These are phyloP conservation scores for Acropora yongei DNA, from an alignment of 64 coral and sea anemone species.

Conservation along the genomic window DNA sequence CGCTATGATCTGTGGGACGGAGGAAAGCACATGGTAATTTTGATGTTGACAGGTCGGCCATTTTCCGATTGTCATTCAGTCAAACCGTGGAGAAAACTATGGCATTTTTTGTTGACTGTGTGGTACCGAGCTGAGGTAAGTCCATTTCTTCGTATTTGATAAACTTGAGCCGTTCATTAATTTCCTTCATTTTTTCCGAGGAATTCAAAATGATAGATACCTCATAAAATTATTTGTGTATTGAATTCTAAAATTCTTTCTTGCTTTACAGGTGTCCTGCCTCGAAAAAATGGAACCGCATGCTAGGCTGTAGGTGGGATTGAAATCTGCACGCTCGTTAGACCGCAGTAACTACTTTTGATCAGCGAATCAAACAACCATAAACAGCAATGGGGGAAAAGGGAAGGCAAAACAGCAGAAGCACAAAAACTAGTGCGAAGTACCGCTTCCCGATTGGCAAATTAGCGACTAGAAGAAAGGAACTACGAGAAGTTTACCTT, in stretches of 20 bases:
- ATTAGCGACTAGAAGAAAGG: slow-evolving; percentile 57
- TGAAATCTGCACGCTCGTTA: too few relatives aligned
- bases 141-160: slow-evolving; percentile 42
- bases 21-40: slow-evolving; percentile 46
- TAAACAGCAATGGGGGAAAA: slow-evolving; percentile 46
- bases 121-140: background rate
- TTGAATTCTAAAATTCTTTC: slow-evolving; percentile 38
- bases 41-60: slow-evolving; percentile 3
- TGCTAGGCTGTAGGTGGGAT: too few relatives aligned
- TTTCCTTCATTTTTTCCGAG: slow-evolving; percentile 29
- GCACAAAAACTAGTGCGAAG: slow-evolving; percentile 45
- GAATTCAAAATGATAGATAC: slow-evolving; percentile 60
- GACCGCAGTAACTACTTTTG: too few relatives aligned
- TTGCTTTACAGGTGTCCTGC: slow-evolving; percentile 23
- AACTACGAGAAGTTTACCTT: slow-evolving; percentile 58
- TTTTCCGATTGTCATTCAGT: background rate
- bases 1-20: slow-evolving; percentile 56
- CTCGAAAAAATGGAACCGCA: background rate
- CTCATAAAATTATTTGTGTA: slow-evolving; percentile 57
- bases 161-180: slow-evolving; percentile 14
- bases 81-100: background rate
- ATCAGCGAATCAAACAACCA: slow-evolving; percentile 5
- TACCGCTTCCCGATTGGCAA: slow-evolving; percentile 51
- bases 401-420: slow-evolving; percentile 47
- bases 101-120: background rate